These are phyloP conservation scores for Trididemnum clinides DNA, from an alignment of 23 tunicate genomes.

Conservation along the genomic window DNA sequence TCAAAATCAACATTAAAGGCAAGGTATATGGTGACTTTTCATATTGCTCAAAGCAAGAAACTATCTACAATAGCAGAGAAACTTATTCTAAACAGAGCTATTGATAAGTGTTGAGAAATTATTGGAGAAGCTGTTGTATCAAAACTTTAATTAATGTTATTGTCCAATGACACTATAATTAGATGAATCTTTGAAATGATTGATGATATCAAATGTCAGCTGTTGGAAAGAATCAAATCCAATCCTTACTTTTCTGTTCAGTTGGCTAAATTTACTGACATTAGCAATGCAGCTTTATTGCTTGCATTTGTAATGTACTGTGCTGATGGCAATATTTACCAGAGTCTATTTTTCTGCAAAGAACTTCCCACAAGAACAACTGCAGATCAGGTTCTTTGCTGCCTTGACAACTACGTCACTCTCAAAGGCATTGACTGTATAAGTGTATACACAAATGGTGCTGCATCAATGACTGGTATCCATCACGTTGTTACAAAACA, in stretches of 20 bases:
- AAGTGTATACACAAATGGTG: constrained; percentile 41
- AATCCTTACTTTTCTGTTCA: constrained; percentile 13
- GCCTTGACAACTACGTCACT: constrained; percentile 13
- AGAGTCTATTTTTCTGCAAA: too few species aligned
- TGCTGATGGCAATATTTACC: too few species aligned
- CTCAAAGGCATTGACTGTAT: constrained; percentile 34
- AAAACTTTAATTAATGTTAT: constrained; percentile 31
- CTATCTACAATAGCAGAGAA: too few species aligned
- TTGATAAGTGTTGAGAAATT: constrained; percentile 3
- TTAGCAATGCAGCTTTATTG: constrained; percentile 34
- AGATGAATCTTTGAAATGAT: constrained; percentile 25
- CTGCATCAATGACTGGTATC: constrained; percentile 44
- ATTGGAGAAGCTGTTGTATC: too few species aligned
- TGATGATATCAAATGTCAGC: constrained; percentile 39
- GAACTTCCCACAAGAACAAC: constrained; percentile 39
- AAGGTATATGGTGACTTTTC: not conserved
- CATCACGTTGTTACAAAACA: constrained; percentile 16
- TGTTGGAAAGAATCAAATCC: too few species aligned
- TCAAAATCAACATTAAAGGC: constrained; percentile 12
- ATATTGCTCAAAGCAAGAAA: constrained; percentile 3
- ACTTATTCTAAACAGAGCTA: constrained; percentile 4
- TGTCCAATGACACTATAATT: constrained; percentile 21
- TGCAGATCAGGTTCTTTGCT: constrained; percentile 29
- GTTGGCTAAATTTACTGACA: constrained; percentile 30
- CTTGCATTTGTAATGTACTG: constrained; percentile 27